Conservation (phyloP, 2,797 vertebrate genomes). For the Aphelocoma californica region DNA sequence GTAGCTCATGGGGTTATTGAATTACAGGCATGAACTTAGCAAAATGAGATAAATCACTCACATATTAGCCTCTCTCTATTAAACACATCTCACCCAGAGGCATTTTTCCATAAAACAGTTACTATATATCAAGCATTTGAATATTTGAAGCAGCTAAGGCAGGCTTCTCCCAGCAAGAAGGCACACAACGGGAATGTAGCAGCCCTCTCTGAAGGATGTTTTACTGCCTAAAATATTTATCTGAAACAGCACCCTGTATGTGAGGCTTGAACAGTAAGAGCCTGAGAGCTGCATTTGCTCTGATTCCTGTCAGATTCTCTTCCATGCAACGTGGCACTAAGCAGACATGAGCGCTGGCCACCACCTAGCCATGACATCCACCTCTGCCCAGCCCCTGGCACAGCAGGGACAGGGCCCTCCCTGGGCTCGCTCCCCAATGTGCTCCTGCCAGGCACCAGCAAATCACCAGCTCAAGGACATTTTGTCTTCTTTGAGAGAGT, state of each 20-base stretch:
- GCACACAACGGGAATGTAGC: neutral
- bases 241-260: neutral
- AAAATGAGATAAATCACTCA: slow-evolving; percentile 66
- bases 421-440: fast-evolving
- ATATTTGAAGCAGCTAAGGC: neutral
- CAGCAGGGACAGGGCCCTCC: neutral
- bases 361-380: neutral
- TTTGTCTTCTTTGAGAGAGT: neutral
- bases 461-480: neutral
- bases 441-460: neutral
- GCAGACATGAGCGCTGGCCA: fast-evolving
- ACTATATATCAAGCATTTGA: slow-evolving; percentile 25
- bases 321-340: neutral
- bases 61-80: slow-evolving; percentile 61
- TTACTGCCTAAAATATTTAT: slow-evolving; percentile 9
- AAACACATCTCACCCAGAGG: slow-evolving; percentile 59
- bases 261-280: neutral
- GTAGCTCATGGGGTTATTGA: slow-evolving; percentile 55
- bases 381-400: neutral
- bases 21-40: slow-evolving; percentile 49
- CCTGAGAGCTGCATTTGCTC: neutral
- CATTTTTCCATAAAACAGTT: slow-evolving; percentile 44
- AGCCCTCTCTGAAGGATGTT: slow-evolving; percentile 2
- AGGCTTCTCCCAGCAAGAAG: neutral
- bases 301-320: neutral